Evolutionary conservation across 2,888 invertebrate genomes (phyloP).

Genomic region (Lasioglossum malachurum): DNA sequence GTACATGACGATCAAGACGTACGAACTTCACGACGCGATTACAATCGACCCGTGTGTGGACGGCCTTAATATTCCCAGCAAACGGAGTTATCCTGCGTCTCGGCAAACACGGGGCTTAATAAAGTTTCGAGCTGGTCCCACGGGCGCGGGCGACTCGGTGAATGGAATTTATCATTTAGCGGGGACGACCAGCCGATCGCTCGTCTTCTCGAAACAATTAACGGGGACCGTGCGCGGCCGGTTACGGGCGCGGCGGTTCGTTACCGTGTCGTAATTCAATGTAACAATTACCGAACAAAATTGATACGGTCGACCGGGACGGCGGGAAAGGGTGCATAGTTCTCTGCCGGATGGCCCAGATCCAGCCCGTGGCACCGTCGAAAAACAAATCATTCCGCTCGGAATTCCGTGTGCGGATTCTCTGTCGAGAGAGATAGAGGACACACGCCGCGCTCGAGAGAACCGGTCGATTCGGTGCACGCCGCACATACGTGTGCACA

Average conservation of each 20-base stretch:
- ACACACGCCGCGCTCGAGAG: slow-evolving; percentile 3
- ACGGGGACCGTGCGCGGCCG: background rate
- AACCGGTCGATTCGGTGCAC: slow-evolving; percentile 52
- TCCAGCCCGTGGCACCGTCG: background rate
- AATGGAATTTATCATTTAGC: slow-evolving; percentile 32
- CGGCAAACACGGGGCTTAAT: background rate
- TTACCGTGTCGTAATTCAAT: slow-evolving; percentile 32
- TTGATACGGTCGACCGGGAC: slow-evolving; percentile 16
- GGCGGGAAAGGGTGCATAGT: background rate
- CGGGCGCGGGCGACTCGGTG: background rate
- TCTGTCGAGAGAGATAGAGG: background rate
- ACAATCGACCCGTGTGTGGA: too few relatives aligned
- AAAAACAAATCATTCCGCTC: slow-evolving; percentile 31
- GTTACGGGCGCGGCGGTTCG: background rate
- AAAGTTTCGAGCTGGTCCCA: slow-evolving; percentile 15
- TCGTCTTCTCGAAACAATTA: slow-evolving; percentile 34
- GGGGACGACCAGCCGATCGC: slow-evolving; percentile 21
- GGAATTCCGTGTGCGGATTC: slow-evolving; percentile 9
- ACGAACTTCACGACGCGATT: too few relatives aligned
- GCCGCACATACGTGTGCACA: slow-evolving; percentile 22
- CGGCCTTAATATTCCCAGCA: background rate
- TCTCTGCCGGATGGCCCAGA: background rate
- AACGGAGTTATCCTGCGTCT: background rate
- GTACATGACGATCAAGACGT: too few relatives aligned
- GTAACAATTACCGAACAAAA: slow-evolving; percentile 40